phyloP scores from a whole-genome alignment of 1,140 invertebrate species.

The Holcopasites calliopsidis region DNA sequence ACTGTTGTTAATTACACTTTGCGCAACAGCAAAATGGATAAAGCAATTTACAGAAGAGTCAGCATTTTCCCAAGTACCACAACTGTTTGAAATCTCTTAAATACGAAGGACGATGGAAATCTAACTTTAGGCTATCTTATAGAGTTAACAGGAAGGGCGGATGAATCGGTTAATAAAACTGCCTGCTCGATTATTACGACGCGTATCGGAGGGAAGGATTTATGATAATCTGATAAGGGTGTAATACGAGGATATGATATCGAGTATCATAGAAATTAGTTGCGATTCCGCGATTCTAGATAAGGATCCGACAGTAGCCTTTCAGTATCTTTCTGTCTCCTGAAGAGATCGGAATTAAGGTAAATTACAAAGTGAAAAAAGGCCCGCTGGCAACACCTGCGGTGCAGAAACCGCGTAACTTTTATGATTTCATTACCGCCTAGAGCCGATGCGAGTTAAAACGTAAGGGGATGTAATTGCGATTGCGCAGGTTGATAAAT shows the following conservation, averaged over 20 bases:
- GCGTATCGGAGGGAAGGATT: constrained; percentile 22
- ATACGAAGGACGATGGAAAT: neutral
- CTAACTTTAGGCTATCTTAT: too few species aligned
- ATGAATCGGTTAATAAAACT: constrained; percentile 30
- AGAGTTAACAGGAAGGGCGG: constrained; percentile 1
- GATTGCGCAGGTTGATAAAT: constrained; percentile 42
- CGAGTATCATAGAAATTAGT: constrained; percentile 42
- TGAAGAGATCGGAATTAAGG: constrained; percentile 17
- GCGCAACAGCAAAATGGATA: too few species aligned
- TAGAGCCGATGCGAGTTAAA: neutral
- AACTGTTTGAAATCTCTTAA: neutral
- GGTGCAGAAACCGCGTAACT: neutral
- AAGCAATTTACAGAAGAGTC: too few species aligned
- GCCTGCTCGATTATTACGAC: constrained; percentile 22
- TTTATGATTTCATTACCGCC: constrained; percentile 17
- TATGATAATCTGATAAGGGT: constrained; percentile 32
- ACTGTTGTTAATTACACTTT: too few species aligned
- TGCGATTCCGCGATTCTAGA: neutral
- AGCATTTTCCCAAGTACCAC: neutral
- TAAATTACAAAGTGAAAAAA: constrained; percentile 33
- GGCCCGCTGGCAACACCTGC: constrained; percentile 21
- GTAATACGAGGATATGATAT: constrained; percentile 38
- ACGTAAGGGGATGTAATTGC: constrained; percentile 8
- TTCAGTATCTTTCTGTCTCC: constrained; percentile 1
- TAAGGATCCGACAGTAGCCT: constrained; percentile 14